Evolutionary conservation across 2,888 invertebrate species (phyloP).

Genomic region (Euplexia lucipara): DNA sequence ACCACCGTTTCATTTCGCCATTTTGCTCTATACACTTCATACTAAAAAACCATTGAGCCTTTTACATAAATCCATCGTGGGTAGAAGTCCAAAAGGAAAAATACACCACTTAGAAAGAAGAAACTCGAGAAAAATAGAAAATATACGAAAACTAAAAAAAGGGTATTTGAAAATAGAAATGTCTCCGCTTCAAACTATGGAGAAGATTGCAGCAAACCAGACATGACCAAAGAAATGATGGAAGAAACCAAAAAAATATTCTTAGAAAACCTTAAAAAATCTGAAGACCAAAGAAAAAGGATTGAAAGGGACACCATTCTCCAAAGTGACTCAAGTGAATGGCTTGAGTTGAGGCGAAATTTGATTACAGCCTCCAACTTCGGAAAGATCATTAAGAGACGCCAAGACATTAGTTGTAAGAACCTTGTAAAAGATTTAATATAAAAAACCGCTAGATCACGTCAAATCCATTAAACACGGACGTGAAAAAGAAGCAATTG

Average conservation of each 20-base stretch:
- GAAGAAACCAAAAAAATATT: neutral
- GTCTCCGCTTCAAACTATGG: neutral
- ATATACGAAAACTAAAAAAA: neutral
- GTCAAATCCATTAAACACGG: constrained; percentile 3
- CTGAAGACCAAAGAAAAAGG: neutral
- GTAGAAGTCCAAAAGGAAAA: constrained; percentile 7
- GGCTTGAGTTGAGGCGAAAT: neutral
- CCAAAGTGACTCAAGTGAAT: constrained; percentile 1
- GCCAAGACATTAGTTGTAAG: neutral
- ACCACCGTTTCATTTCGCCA: too few relatives aligned
- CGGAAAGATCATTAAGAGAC: neutral
- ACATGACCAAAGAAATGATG: neutral
- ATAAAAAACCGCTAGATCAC: neutral
- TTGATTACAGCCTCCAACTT: neutral
- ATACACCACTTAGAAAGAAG: neutral
- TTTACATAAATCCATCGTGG: constrained; percentile 4
- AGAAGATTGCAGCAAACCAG: neutral
- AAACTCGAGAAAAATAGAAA: neutral
- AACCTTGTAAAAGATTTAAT: neutral
- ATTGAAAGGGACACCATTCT: constrained; percentile 1
- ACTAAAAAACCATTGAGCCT: constrained; percentile 1
- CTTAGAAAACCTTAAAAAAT: neutral
- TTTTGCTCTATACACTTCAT: too few relatives aligned
- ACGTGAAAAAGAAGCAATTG: constrained; percentile 8
- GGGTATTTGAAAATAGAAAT: neutral